Evolutionary conservation across 2,113 vertebrate genomes (phyloP).

Genomic region (Pelvicachromis taeniatus): DNA sequence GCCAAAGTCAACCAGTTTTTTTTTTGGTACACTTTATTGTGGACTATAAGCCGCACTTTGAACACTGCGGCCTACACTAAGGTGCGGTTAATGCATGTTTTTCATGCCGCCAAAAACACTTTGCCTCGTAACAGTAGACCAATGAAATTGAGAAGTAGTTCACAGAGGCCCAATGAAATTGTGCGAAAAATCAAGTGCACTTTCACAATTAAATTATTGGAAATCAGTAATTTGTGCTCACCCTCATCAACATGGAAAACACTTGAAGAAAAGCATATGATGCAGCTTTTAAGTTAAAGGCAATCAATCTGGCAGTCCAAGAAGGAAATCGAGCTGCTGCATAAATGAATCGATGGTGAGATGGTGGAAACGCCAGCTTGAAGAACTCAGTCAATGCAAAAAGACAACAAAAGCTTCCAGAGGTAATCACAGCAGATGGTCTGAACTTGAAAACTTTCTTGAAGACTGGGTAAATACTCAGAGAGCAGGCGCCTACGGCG

Average conservation of each 20-base stretch:
- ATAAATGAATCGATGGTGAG: background rate
- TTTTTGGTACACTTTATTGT: too few species aligned
- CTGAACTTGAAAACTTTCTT: background rate
- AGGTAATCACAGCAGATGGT: background rate
- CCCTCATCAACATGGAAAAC: too few species aligned
- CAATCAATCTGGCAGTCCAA: background rate
- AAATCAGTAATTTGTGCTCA: rapidly evolving
- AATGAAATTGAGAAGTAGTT: too few species aligned
- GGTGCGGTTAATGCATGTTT: too few species aligned
- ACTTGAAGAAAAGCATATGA: too few species aligned
- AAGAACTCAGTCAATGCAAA: background rate
- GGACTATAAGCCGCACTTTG: too few species aligned
- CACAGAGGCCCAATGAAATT: too few species aligned
- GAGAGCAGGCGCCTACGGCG: rapidly evolving
- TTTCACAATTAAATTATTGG: background rate
- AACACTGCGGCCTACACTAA: too few species aligned
- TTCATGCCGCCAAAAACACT: too few species aligned
- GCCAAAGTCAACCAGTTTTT: background rate
- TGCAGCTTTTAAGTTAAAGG: too few species aligned
- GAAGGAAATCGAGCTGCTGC: background rate
- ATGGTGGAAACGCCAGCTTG: background rate
- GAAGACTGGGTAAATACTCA: background rate
- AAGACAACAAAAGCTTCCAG: background rate
- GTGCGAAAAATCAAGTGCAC: background rate
- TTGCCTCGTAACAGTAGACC: too few species aligned